Evolutionary conservation across 2,888 invertebrate genomes (phyloP).

Genomic region (Dinocampus coccinellae): DNA sequence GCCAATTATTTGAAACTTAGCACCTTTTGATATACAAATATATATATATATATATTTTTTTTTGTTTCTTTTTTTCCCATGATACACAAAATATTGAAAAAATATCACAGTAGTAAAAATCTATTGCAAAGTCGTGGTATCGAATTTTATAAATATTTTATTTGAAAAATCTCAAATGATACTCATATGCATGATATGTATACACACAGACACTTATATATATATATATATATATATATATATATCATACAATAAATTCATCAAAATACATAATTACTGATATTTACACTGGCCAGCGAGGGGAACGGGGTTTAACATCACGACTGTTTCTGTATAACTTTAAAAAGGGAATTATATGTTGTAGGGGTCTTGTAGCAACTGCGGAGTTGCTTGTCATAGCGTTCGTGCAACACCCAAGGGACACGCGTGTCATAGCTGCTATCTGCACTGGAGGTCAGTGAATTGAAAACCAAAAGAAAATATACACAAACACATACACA

Average conservation of each 20-base stretch:
- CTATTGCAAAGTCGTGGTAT: conserved; percentile 4
- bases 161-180: too few relatives aligned
- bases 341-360: conserved; percentile 68
- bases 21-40: too few relatives aligned
- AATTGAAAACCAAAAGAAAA: conserved; percentile 52
- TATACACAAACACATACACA: conserved; percentile 29
- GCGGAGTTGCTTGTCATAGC: conserved; percentile 83
- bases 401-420: conserved; percentile 83
- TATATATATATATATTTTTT: too few relatives aligned
- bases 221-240: not conserved
- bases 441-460: conserved; percentile 87
- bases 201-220: not conserved
- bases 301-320: conserved; percentile 29
- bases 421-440: conserved; percentile 86
- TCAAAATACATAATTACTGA: conserved; percentile 12
- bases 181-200: too few relatives aligned
- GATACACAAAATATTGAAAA: too few relatives aligned
- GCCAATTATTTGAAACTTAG: too few relatives aligned
- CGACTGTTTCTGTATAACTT: conserved; percentile 23
- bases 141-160: not conserved
- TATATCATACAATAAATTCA: not conserved
- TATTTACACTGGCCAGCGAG: conserved; percentile 29
- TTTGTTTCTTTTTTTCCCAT: too few relatives aligned
- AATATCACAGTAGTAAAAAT: not conserved
- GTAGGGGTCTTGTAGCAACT: conserved; percentile 74